These are phyloP conservation scores for Pristionchus fissidentatus DNA, from an alignment of 2,888 invertebrate genomes.

Conservation along the genomic window DNA sequence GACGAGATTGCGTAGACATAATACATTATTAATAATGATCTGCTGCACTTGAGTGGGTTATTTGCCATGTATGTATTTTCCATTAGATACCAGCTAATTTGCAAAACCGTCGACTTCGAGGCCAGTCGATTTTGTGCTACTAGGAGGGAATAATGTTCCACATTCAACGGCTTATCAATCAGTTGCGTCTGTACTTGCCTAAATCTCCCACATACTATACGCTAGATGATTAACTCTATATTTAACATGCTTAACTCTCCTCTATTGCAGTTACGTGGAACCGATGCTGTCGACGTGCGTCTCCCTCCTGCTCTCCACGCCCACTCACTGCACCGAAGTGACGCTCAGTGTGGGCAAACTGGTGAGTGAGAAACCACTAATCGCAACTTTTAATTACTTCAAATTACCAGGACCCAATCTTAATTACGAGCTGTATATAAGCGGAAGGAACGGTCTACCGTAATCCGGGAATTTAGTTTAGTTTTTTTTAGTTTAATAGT, in stretches of 20 bases:
- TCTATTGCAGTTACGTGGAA: conserved; percentile 84
- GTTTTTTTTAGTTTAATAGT: too few relatives aligned
- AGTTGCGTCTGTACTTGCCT: too few relatives aligned
- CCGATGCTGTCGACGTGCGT: conserved; percentile 91
- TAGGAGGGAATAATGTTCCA: not conserved
- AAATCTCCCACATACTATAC: too few relatives aligned
- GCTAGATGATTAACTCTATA: too few relatives aligned
- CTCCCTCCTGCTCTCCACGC: conserved; percentile 80
- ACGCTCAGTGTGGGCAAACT: conserved; percentile 71
- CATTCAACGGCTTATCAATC: too few relatives aligned
- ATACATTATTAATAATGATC: not conserved
- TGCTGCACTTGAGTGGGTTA: too few relatives aligned
- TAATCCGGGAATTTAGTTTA: too few relatives aligned
- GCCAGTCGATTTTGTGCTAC: not conserved
- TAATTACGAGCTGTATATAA: too few relatives aligned
- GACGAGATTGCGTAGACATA: conserved; percentile 74
- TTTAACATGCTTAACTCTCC: not conserved
- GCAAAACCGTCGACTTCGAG: not conserved
- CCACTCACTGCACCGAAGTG: conserved; percentile 68
- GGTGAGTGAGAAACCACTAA: conserved; percentile 59
- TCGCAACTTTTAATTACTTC: too few relatives aligned
- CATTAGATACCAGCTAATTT: too few relatives aligned
- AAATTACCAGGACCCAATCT: too few relatives aligned
- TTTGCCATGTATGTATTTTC: not conserved
- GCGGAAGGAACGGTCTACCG: too few relatives aligned